Evolutionary conservation across 2,113 vertebrate genomes (phyloP).

Genomic region (Channa argus): DNA sequence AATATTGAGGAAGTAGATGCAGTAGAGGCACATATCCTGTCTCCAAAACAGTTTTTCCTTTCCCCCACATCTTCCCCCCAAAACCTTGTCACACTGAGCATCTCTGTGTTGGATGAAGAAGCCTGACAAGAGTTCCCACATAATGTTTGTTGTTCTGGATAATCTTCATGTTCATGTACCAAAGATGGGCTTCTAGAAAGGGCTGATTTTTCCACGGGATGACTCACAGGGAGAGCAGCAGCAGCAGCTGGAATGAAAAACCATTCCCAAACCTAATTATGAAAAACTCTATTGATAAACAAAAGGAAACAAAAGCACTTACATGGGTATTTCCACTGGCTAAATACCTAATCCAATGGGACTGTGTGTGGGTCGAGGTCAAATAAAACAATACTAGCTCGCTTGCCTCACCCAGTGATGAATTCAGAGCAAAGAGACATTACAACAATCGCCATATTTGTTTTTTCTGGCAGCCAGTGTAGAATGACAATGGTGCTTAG

Average conservation of each 20-base stretch:
- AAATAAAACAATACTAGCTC: constrained; percentile 68
- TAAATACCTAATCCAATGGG: constrained; percentile 55
- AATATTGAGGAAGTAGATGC: constrained; percentile 80
- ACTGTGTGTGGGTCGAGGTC: constrained; percentile 71
- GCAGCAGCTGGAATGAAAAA: constrained; percentile 40
- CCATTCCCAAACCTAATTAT: constrained; percentile 42
- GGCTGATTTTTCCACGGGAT: constrained; percentile 56
- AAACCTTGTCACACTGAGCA: constrained; percentile 20
- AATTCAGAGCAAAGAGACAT: constrained; percentile 66
- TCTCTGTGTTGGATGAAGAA: constrained; percentile 35
- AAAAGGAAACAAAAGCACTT: constrained; percentile 66
- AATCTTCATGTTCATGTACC: constrained; percentile 51
- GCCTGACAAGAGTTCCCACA: constrained; percentile 47
- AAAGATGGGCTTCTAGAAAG: constrained; percentile 40
- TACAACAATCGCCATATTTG: constrained; percentile 71
- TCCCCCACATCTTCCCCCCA: constrained; percentile 49
- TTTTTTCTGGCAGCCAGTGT: constrained; percentile 75
- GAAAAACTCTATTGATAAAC: constrained; percentile 64
- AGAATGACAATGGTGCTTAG: constrained; percentile 66
- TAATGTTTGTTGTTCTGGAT: constrained; percentile 59
- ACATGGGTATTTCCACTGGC: constrained; percentile 70
- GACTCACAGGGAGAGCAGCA: constrained; percentile 53
- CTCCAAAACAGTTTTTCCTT: constrained; percentile 61
- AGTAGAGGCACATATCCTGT: constrained; percentile 77
- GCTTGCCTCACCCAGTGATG: constrained; percentile 45